Percentiles rank a stretch among this genome's conserved stretches.
Evolutionary conservation across 2,888 invertebrate species (phyloP).

Genomic region (Eupithecia insigniata): DNA sequence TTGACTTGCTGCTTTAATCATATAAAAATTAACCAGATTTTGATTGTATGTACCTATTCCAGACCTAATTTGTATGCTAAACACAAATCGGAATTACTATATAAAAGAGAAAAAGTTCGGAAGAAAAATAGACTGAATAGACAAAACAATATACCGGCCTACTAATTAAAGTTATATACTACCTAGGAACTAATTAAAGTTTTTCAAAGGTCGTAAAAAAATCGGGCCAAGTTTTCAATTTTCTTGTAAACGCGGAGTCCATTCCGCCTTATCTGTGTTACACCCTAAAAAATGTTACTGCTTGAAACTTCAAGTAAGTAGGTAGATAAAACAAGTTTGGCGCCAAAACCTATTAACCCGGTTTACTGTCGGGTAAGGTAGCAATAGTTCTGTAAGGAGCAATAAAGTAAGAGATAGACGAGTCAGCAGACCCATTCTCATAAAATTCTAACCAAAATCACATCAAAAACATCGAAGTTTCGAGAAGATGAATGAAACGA

Average conservation of each 20-base stretch:
- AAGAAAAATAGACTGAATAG: no score
- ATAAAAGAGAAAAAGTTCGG: background rate
- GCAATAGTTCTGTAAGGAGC: slow-evolving; percentile 24
- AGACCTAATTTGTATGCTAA: no score
- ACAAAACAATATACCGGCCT: no score
- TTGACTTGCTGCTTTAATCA: background rate
- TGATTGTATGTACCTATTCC: background rate
- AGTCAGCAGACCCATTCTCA: background rate
- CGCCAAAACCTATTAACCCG: slow-evolving; percentile 56
- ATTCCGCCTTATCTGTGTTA: background rate
- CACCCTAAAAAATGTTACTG: slow-evolving; percentile 50
- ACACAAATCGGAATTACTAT: no score
- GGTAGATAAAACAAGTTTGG: slow-evolving; percentile 54
- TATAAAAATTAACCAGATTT: background rate
- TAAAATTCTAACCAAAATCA: slow-evolving; percentile 11
- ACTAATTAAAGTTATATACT: no score
- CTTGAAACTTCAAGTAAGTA: slow-evolving; percentile 51
- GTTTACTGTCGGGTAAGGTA: slow-evolving; percentile 45
- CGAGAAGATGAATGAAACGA: background rate
- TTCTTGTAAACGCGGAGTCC: background rate
- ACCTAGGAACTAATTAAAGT: background rate
- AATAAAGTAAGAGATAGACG: slow-evolving; percentile 15
- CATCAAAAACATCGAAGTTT: slow-evolving; percentile 7
- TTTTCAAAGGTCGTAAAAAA: background rate
- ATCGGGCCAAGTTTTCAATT: background rate